Evolutionary conservation across 2,797 vertebrate species (phyloP).

Genomic region (Podarcis lilfordi): DNA sequence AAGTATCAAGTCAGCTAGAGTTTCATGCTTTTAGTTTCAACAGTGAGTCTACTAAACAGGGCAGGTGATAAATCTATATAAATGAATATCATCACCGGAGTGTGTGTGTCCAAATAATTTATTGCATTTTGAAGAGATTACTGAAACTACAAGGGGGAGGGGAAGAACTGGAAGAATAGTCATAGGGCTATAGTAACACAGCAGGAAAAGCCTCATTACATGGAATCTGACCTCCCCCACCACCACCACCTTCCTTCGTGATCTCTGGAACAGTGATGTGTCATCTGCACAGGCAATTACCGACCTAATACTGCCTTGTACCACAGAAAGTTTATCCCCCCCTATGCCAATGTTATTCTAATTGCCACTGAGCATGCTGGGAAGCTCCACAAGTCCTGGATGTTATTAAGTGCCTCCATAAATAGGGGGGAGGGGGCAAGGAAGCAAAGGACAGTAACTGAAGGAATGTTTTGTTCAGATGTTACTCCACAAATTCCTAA

Average conservation of each 20-base stretch:
- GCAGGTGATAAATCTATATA: not conserved
- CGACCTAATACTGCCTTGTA: constrained; percentile 18
- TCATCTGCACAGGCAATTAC: constrained; percentile 16
- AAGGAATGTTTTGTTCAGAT: constrained; percentile 16
- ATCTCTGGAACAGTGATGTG: constrained; percentile 26
- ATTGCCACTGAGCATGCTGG: not conserved
- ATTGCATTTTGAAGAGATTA: not conserved
- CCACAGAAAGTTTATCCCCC: constrained; percentile 10
- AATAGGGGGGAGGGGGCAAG: not conserved
- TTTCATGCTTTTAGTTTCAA: not conserved
- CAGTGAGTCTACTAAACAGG: not conserved
- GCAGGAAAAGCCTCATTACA: not conserved
- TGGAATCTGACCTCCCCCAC: not conserved
- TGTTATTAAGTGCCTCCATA: not conserved
- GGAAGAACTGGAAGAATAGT: not conserved
- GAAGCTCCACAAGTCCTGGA: not conserved
- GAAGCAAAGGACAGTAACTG: not conserved
- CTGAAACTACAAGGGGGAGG: constrained; percentile 1
- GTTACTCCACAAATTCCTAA: constrained; percentile 28
- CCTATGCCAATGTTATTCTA: not conserved
- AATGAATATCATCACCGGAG: not conserved
- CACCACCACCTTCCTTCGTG: not conserved
- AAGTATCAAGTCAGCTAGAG: not conserved
- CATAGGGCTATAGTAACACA: not conserved
- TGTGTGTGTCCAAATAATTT: not conserved